Evolutionary conservation across 1,140 invertebrate genomes (phyloP), one percentile per base, ranked within the genome.

Genomic region (Latrodectus geometricus): DNA sequence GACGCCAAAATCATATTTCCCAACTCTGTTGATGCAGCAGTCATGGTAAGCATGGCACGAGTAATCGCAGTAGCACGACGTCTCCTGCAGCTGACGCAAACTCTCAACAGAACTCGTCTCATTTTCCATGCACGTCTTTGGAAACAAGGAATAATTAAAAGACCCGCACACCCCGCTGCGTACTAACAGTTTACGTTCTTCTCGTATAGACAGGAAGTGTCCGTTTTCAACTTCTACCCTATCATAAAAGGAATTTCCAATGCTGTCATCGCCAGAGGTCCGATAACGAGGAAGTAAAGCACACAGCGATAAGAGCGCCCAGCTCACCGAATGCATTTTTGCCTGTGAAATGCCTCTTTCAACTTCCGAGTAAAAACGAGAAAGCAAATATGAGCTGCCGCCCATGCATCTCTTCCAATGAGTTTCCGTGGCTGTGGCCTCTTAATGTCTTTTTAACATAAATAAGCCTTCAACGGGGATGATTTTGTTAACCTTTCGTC

Each of bases 1-100:
- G 0, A 87, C 86, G 0, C 88, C 9, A n/a, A 15, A 11, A 52
- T 84, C 61, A 17, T 4, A 9, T 49, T 50, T 9, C 35, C n/a
- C n/a, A n/a, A 68, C 79, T 0, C 91, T 91, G 85, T 93, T 91
- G 4, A 91, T 88, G 87, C 92, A 93, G 87, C 92, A 93, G 89
- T 93, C 92, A 20, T 92, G 92, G 85, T 92, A 93, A 8, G 89
- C 88, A 21, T 88, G 88, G 83, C 92, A 93, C 2, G 88, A 88
- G 35, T 90, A 88, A 83, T 93, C 92, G 88, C 93, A 93, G 65
- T 91, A 89, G 85, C 93, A 87, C 8, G 35, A 35, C 9, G 74
- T 35, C 8, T 20, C 48, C n/a, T 69, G n/a, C 3, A 75, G 54
- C 20, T 50, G 8, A 12, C 15, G 21, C 15, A 61, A 65, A 8